Evolutionary conservation across 2,797 vertebrate genomes (phyloP), one percentile per base, ranked within the genome.

Genomic region (Acridotheres tristis): DNA sequence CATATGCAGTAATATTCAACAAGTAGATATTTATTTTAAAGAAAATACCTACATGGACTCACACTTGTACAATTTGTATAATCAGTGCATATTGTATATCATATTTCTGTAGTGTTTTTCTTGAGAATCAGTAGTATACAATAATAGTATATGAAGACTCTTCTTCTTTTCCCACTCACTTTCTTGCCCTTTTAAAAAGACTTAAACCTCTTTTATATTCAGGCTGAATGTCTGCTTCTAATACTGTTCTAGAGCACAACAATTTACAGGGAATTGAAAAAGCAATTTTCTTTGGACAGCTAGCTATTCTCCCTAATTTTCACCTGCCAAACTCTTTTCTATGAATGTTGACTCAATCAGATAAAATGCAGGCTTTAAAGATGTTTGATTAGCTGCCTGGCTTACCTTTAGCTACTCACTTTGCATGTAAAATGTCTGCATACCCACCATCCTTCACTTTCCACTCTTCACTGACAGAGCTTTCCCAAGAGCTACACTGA

Each of bases 251-350:
- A 89, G 78, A 95, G 82, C 85, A 86, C 83, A 96, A 95, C 93
- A 96, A 95, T 95, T 94, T 96, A 95, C 77, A 74, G 90, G 85
- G 71, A 96, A 97, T 84, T 94, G 92, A 94, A 97, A 97, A 97
- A 96, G 65, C 65, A 94, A 96, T 97, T 97, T 97, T 96, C 94
- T 91, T 90, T 69, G 85, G 91, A 93, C 89, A 81, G 68, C 88
- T 88, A 93, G 93, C 92, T 96, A 94, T 95, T 97, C 89, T 96
- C 85, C 74, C 78, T 96, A 96, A 96, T 97, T 96, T 97, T 97
- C 93, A 87, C 76, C 81, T 95, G 96, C 75, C 94, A 93, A 85
- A 94, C 67, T 92, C 92, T 96, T 87, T 95, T 73, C 88, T 96
- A 68, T 92, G 93, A 90, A 85, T 82, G 90, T 93, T 86, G 90